Conservation (phyloP, 2,797 vertebrate genomes). For the Aphelocoma californica region DNA sequence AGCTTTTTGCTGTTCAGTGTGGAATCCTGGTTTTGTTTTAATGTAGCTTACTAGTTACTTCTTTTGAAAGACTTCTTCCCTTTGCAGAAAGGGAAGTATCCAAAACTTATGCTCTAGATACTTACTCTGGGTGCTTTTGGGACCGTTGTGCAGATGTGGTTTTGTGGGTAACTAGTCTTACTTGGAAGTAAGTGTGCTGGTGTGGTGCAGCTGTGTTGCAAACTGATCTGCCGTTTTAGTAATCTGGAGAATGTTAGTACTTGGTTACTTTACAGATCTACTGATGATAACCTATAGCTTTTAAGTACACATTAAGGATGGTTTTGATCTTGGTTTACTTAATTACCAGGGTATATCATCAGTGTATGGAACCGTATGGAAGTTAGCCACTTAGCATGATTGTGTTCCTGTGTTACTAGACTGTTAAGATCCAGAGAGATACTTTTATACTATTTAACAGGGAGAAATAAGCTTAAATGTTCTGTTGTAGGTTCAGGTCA, state of each 20-base stretch:
- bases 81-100: background rate
- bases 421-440: background rate
- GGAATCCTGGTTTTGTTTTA: background rate
- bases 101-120: background rate
- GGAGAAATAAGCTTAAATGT: background rate
- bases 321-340: background rate
- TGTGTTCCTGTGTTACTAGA: background rate
- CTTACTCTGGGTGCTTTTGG: background rate
- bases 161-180: background rate
- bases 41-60: background rate
- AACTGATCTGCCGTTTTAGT: background rate
- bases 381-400: background rate
- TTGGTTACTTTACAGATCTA: background rate
- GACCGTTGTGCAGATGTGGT: background rate
- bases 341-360: background rate
- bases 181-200: accelerated
- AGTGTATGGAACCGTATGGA: background rate
- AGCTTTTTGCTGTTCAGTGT: background rate
- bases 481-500: background rate
- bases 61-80: background rate
- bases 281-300: background rate
- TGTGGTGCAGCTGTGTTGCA: background rate
- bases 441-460: background rate
- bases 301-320: background rate
- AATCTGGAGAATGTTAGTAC: background rate